phyloP scores from a whole-genome alignment of 1,140 invertebrate species.

The Dolichoris vasculosae region DNA sequence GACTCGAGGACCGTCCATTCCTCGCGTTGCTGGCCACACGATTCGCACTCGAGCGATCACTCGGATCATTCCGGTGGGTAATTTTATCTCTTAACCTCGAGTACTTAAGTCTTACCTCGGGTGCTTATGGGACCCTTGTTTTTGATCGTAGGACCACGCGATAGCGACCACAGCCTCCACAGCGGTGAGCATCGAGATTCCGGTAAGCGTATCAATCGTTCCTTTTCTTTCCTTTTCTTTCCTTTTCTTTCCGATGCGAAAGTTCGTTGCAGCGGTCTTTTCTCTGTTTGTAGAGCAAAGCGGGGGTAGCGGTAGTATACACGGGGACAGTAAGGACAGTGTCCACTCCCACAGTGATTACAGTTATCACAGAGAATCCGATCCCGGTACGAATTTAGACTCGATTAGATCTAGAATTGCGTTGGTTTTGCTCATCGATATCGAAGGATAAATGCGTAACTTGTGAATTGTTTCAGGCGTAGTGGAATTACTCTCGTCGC shows the following conservation, averaged over 20 bases:
- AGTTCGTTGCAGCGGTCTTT: not conserved
- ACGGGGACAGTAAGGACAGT: conserved; percentile 71
- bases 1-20: conserved; percentile 64
- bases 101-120: not conserved
- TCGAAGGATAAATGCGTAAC: not conserved
- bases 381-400: conserved; percentile 63
- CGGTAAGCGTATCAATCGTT: conserved; percentile 57
- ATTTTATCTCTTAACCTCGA: too few relatives aligned
- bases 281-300: conserved; percentile 65
- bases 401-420: too few relatives aligned
- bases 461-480: conserved; percentile 55
- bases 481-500: conserved; percentile 72
- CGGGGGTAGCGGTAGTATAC: conserved; percentile 67
- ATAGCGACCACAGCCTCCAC: conserved; percentile 68
- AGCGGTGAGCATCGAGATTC: conserved; percentile 70
- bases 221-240: not conserved
- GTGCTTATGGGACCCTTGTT: not conserved
- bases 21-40: conserved; percentile 67
- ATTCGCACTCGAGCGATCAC: conserved; percentile 70
- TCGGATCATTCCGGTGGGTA: conserved; percentile 65
- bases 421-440: too few relatives aligned
- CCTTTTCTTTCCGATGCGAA: not conserved
- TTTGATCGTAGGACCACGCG: conserved; percentile 60
- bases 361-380: conserved; percentile 65
- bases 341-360: conserved; percentile 70